Conservation (phyloP, 1,140 invertebrate genomes). For the Amphibalanus amphitrite region DNA sequence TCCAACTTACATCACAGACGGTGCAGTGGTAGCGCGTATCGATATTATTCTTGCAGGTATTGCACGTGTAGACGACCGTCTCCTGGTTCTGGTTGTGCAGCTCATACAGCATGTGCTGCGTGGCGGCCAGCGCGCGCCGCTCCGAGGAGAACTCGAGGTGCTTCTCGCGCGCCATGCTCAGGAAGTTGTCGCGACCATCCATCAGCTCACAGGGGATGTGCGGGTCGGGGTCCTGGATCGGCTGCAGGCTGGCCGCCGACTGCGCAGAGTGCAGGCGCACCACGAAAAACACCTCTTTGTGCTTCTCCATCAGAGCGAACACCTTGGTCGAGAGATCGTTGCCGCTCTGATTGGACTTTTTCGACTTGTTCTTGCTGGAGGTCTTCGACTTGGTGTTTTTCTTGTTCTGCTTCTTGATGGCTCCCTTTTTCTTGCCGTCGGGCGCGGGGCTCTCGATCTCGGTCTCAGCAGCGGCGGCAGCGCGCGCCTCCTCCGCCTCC, state of each 20-base stretch:
- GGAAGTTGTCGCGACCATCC: conserved; percentile 97
- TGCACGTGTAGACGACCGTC: conserved; percentile 96
- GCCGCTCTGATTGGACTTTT: conserved; percentile 83
- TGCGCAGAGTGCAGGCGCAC: conserved; percentile 86
- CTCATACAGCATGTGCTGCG: conserved; percentile 94
- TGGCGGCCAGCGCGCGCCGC: conserved; percentile 85
- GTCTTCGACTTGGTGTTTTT: conserved; percentile 93
- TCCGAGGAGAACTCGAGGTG: conserved; percentile 98
- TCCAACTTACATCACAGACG: conserved; percentile 50
- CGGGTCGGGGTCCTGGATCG: conserved; percentile 89
- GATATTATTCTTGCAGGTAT: conserved; percentile 86
- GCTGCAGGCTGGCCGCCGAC: conserved; percentile 73
- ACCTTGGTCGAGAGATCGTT: conserved; percentile 88
- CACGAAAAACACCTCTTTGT: conserved; percentile 99
- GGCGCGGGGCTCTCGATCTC: conserved; percentile 58
- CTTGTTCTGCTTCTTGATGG: conserved; percentile 96
- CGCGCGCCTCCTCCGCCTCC: conserved; percentile 76
- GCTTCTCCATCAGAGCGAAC: conserved; percentile 97
- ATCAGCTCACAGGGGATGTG: conserved; percentile 91
- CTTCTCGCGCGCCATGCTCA: conserved; percentile 94
- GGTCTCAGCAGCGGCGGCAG: conserved; percentile 41
- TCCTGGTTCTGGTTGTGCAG: conserved; percentile 96
- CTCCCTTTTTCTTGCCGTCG: conserved; percentile 89
- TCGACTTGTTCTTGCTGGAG: conserved; percentile 87
- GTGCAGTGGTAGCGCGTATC: conserved; percentile 96